These are phyloP conservation scores for Oreochromis tanganicae DNA, from an alignment of 2,113 vertebrate genomes.

Conservation along the genomic window DNA sequence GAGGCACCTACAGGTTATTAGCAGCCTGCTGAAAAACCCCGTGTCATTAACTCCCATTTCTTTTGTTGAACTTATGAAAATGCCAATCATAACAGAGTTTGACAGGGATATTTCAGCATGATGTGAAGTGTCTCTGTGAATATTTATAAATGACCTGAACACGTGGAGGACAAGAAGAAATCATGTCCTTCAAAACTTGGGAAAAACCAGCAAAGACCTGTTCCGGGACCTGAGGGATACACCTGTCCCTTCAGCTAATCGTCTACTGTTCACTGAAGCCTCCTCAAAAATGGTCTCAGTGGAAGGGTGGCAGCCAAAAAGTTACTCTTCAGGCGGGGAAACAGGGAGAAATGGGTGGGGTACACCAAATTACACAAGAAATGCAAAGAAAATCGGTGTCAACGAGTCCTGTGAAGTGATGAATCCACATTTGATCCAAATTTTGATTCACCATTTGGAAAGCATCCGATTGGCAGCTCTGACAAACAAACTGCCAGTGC, in stretches of 20 bases:
- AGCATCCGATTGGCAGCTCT: rapidly evolving
- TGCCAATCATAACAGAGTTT: not conserved
- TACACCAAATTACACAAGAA: not conserved
- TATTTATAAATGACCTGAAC: not conserved
- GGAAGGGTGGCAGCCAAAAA: not conserved
- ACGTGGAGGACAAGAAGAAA: not conserved
- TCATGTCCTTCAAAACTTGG: not conserved
- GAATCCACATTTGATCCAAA: not conserved
- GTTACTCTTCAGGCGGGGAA: not conserved
- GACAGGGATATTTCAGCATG: not conserved
- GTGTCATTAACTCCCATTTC: not conserved
- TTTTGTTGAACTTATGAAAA: not conserved
- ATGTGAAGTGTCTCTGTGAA: not conserved
- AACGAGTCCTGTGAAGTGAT: not conserved
- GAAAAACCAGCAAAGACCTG: not conserved
- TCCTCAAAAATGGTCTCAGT: not conserved
- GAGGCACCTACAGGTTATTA: not conserved
- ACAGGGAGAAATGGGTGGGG: not conserved
- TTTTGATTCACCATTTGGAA: not conserved
- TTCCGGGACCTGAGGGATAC: rapidly evolving
- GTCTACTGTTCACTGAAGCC: not conserved
- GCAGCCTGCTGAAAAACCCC: not conserved
- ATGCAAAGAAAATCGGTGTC: not conserved
- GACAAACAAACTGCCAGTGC: not conserved
- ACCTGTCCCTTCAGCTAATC: not conserved